Base-by-base conservation (phyloP, 2,797 vertebrate species). In the Dryobates pubescens region DNA sequence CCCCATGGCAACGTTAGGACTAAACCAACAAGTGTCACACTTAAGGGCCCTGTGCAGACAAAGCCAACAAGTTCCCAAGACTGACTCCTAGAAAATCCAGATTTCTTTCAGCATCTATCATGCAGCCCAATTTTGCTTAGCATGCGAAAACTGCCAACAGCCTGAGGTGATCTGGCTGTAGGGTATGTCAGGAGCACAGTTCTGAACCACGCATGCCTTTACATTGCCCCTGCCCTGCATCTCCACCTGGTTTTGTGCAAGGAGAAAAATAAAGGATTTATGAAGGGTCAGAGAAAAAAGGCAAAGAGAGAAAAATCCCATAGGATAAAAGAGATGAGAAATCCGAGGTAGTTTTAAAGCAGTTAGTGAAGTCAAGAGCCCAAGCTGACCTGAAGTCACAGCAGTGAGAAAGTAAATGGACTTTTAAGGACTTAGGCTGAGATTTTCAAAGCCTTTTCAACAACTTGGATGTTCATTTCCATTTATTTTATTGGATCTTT, bases 331-430 rank as follows among this genome's bases (percentile, higher is more conserved):
- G 57, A 85, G 75, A 85, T 65, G 71, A 92, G 65, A 73, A 79
- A 90, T 81, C 92, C 80, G 64, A 79, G 65, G 69, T 70, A 81
- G 67, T 91, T 88, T 90, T 93, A 54, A 96, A 80, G 86, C 86
- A 71, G 64, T 88, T 80, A 71, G 68, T 76, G 89, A 93, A 93
- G 92, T 74, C 92, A 94, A 93, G 89, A 92, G 83, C 56, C 83
- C 74, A 94, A 82, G 82, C 17, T 89, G 94, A 95, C 74, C 94
- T 90, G 83, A 82, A 92, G 82, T 94, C 92, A 93, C n/a, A 69
- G 59, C 76, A 87, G 56, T 36, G 38, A 90, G 75, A 88, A 89
- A 80, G 83, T 58, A 96, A 88, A 87, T 69, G 81, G 83, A 80
- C 81, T 82, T 90, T 82, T 89, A 82, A 95, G 82, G 92, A 88